A percentile compares a stretch with the other conserved stretches of the same genome.
phyloP scores from a whole-genome alignment of 1,140 invertebrate genomes.

The Proales similis region DNA sequence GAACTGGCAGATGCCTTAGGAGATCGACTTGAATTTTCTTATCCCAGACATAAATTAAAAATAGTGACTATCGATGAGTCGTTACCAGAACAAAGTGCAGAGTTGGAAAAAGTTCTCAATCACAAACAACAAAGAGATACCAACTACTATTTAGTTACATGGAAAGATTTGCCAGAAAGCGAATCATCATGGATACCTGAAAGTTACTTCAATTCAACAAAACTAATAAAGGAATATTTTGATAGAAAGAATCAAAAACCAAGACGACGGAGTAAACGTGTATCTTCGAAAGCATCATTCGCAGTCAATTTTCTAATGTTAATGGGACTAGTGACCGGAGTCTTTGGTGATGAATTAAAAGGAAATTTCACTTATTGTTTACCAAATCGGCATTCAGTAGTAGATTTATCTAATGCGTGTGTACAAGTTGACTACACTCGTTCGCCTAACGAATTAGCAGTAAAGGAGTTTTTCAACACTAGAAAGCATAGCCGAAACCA shows the following conservation, averaged over 20 bases:
- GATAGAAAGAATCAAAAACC: not conserved
- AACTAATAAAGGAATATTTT: conserved; percentile 17
- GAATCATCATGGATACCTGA: conserved; percentile 19
- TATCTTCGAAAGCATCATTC: too few relatives aligned
- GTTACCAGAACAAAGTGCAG: conserved; percentile 10
- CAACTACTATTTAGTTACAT: not conserved
- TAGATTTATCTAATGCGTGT: too few relatives aligned
- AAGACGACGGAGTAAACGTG: not conserved
- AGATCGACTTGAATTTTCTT: not conserved
- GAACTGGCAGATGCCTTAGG: not conserved
- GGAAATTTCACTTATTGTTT: too few relatives aligned
- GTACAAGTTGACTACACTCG: too few relatives aligned
- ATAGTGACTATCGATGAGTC: not conserved
- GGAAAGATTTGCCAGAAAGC: not conserved
- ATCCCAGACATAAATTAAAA: conserved; percentile 17
- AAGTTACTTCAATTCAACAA: conserved; percentile 13
- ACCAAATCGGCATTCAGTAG: too few relatives aligned
- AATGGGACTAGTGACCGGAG: too few relatives aligned
- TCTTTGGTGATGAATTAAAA: too few relatives aligned
- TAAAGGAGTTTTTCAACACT: too few relatives aligned
- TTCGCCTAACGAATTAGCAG: too few relatives aligned
- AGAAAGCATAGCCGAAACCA: too few relatives aligned
- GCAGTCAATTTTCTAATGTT: too few relatives aligned
- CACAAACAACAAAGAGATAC: not conserved
- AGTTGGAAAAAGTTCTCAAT: conserved; percentile 2